These are phyloP conservation scores for Poecilus cupreus DNA, from an alignment of 2,888 invertebrate species.

Conservation along the genomic window DNA sequence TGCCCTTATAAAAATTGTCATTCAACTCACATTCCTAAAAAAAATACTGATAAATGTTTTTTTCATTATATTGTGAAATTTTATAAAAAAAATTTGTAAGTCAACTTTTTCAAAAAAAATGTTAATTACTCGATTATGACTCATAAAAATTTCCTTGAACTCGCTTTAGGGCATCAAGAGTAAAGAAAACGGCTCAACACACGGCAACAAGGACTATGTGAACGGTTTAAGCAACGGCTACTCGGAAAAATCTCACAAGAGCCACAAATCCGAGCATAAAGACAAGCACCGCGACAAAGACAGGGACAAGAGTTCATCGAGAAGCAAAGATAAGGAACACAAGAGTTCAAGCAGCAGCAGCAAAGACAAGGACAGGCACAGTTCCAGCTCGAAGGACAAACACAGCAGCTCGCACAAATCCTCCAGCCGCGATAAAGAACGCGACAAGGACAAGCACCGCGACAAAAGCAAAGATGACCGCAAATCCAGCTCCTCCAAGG, in stretches of 20 bases:
- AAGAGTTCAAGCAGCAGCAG: slow-evolving; percentile 76
- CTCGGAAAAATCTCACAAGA: slow-evolving; percentile 74
- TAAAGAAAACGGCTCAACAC: slow-evolving; percentile 68
- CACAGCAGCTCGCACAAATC: slow-evolving; percentile 71
- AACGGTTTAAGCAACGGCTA: slow-evolving; percentile 90
- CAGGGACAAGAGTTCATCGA: slow-evolving; percentile 72
- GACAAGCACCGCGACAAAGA: slow-evolving; percentile 83
- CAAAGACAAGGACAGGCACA: slow-evolving; percentile 68
- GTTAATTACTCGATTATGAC: slow-evolving; percentile 12
- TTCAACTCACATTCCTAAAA: background rate
- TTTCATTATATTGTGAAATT: slow-evolving; percentile 7
- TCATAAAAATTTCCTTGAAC: background rate
- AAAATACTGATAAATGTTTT: slow-evolving; percentile 34
- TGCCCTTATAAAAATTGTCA: slow-evolving; percentile 28
- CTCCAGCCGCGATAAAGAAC: slow-evolving; percentile 67
- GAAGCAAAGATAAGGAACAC: slow-evolving; percentile 77
- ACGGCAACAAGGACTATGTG: slow-evolving; percentile 74
- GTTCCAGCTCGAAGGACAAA: slow-evolving; percentile 71
- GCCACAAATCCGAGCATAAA: slow-evolving; percentile 77
- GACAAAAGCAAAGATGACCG: slow-evolving; percentile 65
- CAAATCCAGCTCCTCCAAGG: slow-evolving; percentile 71
- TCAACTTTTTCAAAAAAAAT: background rate
- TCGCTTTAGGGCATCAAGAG: slow-evolving; percentile 63
- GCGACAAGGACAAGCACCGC: slow-evolving; percentile 67
- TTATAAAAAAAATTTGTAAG: background rate